Evolutionary conservation across 1,140 invertebrate species (phyloP).

Genomic region (Cyphomyrmex costatus): DNA sequence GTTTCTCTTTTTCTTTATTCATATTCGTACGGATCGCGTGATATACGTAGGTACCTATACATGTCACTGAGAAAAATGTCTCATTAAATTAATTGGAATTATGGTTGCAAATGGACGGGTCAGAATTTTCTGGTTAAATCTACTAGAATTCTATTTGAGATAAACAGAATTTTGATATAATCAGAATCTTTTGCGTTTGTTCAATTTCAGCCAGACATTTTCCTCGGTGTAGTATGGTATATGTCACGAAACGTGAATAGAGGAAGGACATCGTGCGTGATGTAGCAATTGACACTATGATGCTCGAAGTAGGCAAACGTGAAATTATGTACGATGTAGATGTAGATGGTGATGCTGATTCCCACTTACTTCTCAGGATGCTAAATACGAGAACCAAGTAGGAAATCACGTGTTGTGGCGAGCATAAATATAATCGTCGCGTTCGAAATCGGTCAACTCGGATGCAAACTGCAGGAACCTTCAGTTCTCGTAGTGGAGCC

Average conservation of each 20-base stretch:
- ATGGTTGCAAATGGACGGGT: no score
- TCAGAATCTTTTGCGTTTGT: no score
- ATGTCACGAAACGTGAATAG: background rate
- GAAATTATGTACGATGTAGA: slow-evolving; percentile 23
- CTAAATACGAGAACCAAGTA: slow-evolving; percentile 25
- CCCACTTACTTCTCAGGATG: slow-evolving; percentile 17
- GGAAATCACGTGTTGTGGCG: slow-evolving; percentile 35
- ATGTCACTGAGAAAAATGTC: no score
- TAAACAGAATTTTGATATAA: no score
- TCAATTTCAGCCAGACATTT: no score
- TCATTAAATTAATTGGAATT: no score
- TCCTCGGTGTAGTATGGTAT: background rate
- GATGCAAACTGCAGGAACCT: slow-evolving; percentile 11
- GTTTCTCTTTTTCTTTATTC: background rate
- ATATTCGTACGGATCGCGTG: background rate
- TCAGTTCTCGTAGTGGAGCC: background rate
- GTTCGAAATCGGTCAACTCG: slow-evolving; percentile 29
- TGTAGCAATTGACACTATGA: background rate
- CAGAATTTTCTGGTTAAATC: no score
- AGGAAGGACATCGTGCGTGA: background rate
- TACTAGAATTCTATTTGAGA: no score
- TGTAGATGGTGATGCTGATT: slow-evolving; percentile 27
- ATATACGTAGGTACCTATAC: no score
- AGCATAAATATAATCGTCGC: slow-evolving; percentile 21
- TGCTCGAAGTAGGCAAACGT: background rate